These are phyloP conservation scores for Sesia bembeciformis DNA, from an alignment of 2,888 invertebrate species.

Conservation along the genomic window DNA sequence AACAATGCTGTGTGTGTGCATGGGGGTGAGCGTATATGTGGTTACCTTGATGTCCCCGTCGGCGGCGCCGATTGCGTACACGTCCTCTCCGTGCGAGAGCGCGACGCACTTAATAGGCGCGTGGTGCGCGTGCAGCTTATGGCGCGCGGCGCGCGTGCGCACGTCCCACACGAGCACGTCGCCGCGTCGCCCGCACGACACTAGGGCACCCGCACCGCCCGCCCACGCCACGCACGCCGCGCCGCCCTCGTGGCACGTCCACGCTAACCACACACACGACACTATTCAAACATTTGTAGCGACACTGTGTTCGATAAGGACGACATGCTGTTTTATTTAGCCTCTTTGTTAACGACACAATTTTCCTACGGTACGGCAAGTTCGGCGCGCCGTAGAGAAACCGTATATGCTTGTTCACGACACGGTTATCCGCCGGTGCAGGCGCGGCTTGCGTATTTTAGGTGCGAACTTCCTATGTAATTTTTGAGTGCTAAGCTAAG, in stretches of 20 bases:
- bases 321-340: too few relatives aligned
- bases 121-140: slow-evolving; percentile 91
- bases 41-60: slow-evolving; percentile 94
- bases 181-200: slow-evolving; percentile 97
- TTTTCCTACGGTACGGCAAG: too few relatives aligned
- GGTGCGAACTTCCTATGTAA: too few relatives aligned
- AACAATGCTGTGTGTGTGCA: neutral
- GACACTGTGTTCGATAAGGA: too few relatives aligned
- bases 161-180: slow-evolving; percentile 98
- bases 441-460: too few relatives aligned
- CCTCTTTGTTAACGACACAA: too few relatives aligned
- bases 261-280: slow-evolving; percentile 76
- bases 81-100: slow-evolving; percentile 95
- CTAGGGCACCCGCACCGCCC: slow-evolving; percentile 93
- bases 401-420: too few relatives aligned
- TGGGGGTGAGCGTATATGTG: neutral
- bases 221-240: slow-evolving; percentile 93
- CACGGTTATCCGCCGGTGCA: too few relatives aligned
- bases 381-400: too few relatives aligned
- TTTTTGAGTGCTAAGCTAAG: too few relatives aligned
- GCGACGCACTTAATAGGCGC: slow-evolving; percentile 95
- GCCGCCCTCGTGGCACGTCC: slow-evolving; percentile 95
- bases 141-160: slow-evolving; percentile 88
- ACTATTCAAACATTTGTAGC: too few relatives aligned
- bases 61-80: slow-evolving; percentile 95